phyloP scores from a whole-genome alignment of 1,140 invertebrate genomes.

The Sinonovacula constricta region DNA sequence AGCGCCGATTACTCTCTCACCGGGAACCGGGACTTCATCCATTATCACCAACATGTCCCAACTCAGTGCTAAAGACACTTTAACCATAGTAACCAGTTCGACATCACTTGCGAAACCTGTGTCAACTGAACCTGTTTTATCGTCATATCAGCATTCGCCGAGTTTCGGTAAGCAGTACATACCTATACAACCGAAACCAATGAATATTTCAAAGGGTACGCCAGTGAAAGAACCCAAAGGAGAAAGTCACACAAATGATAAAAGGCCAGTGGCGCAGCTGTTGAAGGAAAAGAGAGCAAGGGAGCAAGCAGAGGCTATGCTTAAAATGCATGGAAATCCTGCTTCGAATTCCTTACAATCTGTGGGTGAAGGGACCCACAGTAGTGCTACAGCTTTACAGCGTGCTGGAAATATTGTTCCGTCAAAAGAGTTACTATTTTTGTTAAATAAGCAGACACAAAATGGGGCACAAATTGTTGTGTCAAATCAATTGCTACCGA shows the following conservation, averaged over 20 bases:
- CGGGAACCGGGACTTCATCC: not conserved
- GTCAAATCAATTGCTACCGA: too few relatives aligned
- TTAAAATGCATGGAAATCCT: slow-evolving; percentile 21
- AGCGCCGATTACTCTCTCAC: not conserved
- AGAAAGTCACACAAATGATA: slow-evolving; percentile 19
- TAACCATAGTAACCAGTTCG: slow-evolving; percentile 14
- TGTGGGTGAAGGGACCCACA: not conserved
- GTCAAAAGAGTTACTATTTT: slow-evolving; percentile 31
- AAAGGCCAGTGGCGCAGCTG: slow-evolving; percentile 43
- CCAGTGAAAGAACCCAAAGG: slow-evolving; percentile 37
- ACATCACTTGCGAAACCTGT: slow-evolving; percentile 32
- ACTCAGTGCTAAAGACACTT: slow-evolving; percentile 15
- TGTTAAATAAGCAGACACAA: slow-evolving; percentile 37
- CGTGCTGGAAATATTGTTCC: slow-evolving; percentile 8
- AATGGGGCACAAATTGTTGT: too few relatives aligned
- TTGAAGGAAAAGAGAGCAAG: slow-evolving; percentile 53
- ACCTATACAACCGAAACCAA: slow-evolving; percentile 53
- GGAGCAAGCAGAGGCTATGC: slow-evolving; percentile 43
- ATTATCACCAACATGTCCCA: not conserved
- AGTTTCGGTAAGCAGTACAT: slow-evolving; percentile 18
- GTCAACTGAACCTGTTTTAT: not conserved
- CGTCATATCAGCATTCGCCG: not conserved
- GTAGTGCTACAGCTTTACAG: not conserved
- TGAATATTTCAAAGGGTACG: slow-evolving; percentile 19
- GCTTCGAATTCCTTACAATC: not conserved